These are phyloP conservation scores for Xestia rhomboidea DNA, from an alignment of 2,888 invertebrate species.

Conservation along the genomic window DNA sequence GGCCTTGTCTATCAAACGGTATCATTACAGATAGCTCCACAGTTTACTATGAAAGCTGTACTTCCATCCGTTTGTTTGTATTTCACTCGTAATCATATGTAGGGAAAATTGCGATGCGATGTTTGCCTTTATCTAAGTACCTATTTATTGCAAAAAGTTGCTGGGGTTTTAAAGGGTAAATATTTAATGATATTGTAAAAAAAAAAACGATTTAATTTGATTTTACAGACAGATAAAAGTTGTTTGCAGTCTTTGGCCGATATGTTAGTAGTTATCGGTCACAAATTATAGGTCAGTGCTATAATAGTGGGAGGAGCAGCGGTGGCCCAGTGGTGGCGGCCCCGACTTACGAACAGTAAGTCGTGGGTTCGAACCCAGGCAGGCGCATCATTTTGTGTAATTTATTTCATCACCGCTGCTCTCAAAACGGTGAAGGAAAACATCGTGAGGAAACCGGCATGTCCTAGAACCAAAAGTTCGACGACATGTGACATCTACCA, in stretches of 20 bases:
- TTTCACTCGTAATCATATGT: slow-evolving; percentile 35
- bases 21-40: slow-evolving; percentile 28
- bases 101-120: slow-evolving; percentile 26
- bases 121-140: neutral
- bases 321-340: no score
- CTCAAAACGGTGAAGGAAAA: no score
- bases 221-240: neutral
- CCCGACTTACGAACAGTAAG: no score
- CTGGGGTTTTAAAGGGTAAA: neutral
- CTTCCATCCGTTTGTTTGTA: slow-evolving; percentile 36
- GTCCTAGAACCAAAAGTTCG: no score
- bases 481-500: no score
- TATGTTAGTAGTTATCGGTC: neutral
- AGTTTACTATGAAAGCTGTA: slow-evolving; percentile 11
- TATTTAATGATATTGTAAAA: neutral
- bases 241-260: slow-evolving; percentile 5
- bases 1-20: slow-evolving; percentile 26
- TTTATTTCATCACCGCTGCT: no score
- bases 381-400: no score
- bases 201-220: neutral
- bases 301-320: no score
- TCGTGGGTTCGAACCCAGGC: no score
- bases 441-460: no score
- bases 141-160: slow-evolving; percentile 8
- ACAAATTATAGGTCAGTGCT: neutral